Evolutionary conservation across 2,888 invertebrate genomes (phyloP).

Genomic region (Aphodius sticticus): DNA sequence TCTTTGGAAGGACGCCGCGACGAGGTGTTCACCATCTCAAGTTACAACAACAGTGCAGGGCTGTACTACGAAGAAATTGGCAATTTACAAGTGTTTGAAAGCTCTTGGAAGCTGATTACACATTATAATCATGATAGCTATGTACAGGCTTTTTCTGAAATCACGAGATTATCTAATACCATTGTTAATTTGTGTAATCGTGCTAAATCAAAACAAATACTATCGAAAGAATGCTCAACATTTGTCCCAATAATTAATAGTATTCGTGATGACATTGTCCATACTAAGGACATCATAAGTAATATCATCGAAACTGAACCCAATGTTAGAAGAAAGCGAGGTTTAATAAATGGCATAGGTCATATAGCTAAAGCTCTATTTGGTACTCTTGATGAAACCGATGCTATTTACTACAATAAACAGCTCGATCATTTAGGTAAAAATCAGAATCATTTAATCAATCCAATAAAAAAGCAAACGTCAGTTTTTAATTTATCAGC

Average conservation of each 20-base stretch:
- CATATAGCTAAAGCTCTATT: background rate
- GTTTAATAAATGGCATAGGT: constrained; percentile 5
- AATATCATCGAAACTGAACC: background rate
- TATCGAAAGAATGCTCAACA: background rate
- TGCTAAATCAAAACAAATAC: background rate
- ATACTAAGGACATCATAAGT: background rate
- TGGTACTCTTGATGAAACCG: constrained; percentile 8
- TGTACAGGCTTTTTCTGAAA: background rate
- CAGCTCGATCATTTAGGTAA: background rate
- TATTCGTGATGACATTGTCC: background rate
- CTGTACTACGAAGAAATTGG: constrained; percentile 14
- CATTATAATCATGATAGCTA: background rate
- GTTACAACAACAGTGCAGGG: constrained; percentile 11
- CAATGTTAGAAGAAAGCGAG: background rate
- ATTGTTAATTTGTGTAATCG: background rate
- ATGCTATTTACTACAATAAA: background rate
- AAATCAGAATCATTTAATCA: constrained; percentile 14
- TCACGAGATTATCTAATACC: background rate
- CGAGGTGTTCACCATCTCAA: background rate
- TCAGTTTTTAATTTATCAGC: background rate
- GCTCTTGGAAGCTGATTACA: background rate
- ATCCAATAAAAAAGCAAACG: background rate
- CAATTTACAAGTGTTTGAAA: background rate
- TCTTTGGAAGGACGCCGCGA: background rate
- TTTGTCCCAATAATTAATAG: background rate